Percentiles rank a stretch among this genome's conserved stretches.
These are phyloP conservation scores for Stegastes partitus DNA, from an alignment of 2,113 vertebrate species.

Conservation along the genomic window DNA sequence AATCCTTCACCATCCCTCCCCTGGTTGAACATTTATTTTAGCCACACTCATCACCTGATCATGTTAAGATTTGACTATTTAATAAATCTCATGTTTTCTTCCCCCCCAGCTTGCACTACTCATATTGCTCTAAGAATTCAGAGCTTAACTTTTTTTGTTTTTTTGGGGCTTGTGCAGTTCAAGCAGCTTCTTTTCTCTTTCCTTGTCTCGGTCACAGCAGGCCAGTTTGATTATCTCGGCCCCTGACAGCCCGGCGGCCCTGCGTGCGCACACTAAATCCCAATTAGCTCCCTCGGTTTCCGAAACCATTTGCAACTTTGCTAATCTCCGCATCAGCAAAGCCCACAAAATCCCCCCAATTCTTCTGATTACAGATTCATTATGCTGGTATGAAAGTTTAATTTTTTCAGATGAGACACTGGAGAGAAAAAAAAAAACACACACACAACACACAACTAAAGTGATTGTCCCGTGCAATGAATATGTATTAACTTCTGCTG, in stretches of 20 bases:
- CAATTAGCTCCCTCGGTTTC: constrained; percentile 56
- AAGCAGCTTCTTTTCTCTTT: constrained; percentile 25
- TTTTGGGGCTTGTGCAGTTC: not conserved
- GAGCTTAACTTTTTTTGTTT: constrained; percentile 2
- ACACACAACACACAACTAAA: not conserved
- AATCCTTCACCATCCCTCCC: not conserved
- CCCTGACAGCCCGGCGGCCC: constrained; percentile 46
- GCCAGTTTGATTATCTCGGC: constrained; percentile 60
- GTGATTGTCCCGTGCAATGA: constrained; percentile 39
- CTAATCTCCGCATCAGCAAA: constrained; percentile 63
- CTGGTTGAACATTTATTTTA: not conserved
- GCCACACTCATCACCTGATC: not conserved
- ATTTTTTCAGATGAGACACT: constrained; percentile 32
- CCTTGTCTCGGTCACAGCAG: constrained; percentile 58
- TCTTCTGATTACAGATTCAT: constrained; percentile 52
- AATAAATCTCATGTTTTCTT: not conserved
- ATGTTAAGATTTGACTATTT: constrained; percentile 4
- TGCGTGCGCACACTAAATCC: constrained; percentile 48
- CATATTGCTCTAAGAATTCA: constrained; percentile 13
- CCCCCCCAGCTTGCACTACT: not conserved
- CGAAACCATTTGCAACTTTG: constrained; percentile 49
- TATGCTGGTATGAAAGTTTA: constrained; percentile 57
- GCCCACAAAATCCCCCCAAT: constrained; percentile 19
- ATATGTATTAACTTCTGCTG: constrained; percentile 56
- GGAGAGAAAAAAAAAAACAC: not conserved